Base-by-base conservation (phyloP, 2,888 invertebrate genomes). In the Synergus gifuensis region DNA sequence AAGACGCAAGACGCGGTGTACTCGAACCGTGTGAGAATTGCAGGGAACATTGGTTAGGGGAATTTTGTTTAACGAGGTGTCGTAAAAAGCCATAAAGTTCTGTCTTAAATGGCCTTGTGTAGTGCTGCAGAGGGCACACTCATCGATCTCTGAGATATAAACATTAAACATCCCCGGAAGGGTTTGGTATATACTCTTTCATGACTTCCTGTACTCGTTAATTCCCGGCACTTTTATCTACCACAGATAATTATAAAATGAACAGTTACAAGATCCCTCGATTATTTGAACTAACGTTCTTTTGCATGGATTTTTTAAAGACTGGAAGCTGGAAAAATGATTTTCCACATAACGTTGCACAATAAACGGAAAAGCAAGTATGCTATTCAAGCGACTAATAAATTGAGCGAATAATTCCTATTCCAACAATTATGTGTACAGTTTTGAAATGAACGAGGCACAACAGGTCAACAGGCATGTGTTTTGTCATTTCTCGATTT, bases 391-490 rank as follows among this genome's bases (percentile, higher is more conserved):
- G 28, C 16, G 28, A 49, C 28, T 69, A 69, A n/a, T n/a, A n/a
- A n/a, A 69, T 49, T 49, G 49, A 49, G 69, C 69, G 69, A 69
- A 14, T 46, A 69, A 69, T 49, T 69, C 49, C 22, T 49, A 28
- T 46, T 46, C 28, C 28, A 49, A 28, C 16, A 3, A 46, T 67
- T 42, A 22, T 22, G 22, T 18, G 9, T 66, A 7, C 12, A 46
- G 5, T 46, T 46, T 69, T 49, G 49, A 67, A 67, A 46, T 67
- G 28, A 67, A 46, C 46, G 44, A 67, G 67, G 3, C 28, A 28
- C 28, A 67, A 16, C 79, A 80, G 63, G 80, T 66, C 76, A 78
- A 80, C 80, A 80, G 80, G 80, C 80, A 80, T 78, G 80, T 80
- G 80, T 80, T 77, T 73, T 80, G 73, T 42, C 60, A 58, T 14